Evolutionary conservation across 2,113 vertebrate species (phyloP), one percentile per base, ranked within the genome.

Genomic region (Nipponia nippon): DNA sequence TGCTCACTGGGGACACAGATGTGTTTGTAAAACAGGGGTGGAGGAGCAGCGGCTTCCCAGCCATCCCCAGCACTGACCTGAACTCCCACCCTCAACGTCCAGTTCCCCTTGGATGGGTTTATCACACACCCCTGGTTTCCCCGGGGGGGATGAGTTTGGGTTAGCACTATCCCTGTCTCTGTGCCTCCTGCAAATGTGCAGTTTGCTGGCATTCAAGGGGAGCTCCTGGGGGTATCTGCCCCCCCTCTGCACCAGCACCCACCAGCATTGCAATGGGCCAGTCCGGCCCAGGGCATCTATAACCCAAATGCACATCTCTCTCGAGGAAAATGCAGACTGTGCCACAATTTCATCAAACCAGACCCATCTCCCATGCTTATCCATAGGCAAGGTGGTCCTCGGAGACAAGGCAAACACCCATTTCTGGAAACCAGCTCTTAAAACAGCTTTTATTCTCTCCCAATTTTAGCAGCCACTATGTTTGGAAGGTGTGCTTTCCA

Each of bases 1-100:
- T 49, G 46, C 56, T 71, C 9, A 1, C 30, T 50, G 83, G 19
- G 44, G 17, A 58, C 38, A 59, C 11, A 38, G 0, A 0, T 1
- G 2, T 3, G 2, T 78, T n/a, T 2, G 1, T 11, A 26, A 61
- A 82, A 71, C 21, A 56, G 19, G 2, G 7, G 4, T 58, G 50
- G 59, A 78, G 29, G n/a, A 77, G 21, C 42, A 25, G 10, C 42
- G 79, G 11, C 42, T 91, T 59, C 49, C 67, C 65, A 75, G 62
- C 9, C 65, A 78, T 30, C 23, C 32, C 42, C 46, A 73, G 50
- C 38, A 59, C 52, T 2, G 1, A 75, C 22, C 46, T 56, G 36
- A 92, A 53, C 52, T 88, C 49, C 20, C 11, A 8, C 32, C 20
- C 73, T 82, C 38, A 50, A 46, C 3, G 20, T 13, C 13, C 15